A percentile compares a stretch with the other conserved stretches of the same genome.
These are phyloP conservation scores for Sminthurinus aureus DNA, from an alignment of 2,888 invertebrate species.

Conservation along the genomic window DNA sequence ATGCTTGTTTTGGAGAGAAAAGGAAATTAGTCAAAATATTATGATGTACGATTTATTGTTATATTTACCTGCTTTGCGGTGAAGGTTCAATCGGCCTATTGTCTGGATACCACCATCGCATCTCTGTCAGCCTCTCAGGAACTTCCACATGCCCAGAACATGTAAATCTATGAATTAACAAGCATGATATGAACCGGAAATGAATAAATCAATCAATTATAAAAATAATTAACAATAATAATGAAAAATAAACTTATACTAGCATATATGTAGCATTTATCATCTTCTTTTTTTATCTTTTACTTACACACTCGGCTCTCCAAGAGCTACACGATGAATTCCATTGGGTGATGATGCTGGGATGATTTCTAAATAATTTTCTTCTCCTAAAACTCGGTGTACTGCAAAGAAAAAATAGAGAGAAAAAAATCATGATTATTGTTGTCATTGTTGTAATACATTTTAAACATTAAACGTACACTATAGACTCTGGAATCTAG, in stretches of 20 bases:
- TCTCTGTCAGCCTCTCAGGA: constrained; percentile 55
- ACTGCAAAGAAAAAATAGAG: neutral
- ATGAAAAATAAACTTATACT: too few species aligned
- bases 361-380: constrained; percentile 4
- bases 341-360: neutral
- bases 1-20: neutral
- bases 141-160: constrained; percentile 54
- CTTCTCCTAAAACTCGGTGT: neutral
- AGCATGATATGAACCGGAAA: too few species aligned
- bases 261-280: too few species aligned
- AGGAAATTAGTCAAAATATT: neutral
- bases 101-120: constrained; percentile 59
- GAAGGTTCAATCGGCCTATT: constrained; percentile 51
- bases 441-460: neutral
- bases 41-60: neutral
- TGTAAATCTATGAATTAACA: constrained; percentile 49
- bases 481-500: too few species aligned
- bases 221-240: too few species aligned
- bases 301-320: constrained; percentile 46
- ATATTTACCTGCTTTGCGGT: constrained; percentile 51
- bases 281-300: too few species aligned
- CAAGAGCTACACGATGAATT: constrained; percentile 43
- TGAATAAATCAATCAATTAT: too few species aligned
- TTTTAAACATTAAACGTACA: too few species aligned
- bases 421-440: constrained; percentile 1